Evolutionary conservation across 2,888 invertebrate genomes (phyloP), one percentile per base, ranked within the genome.

Genomic region (Asteroscopus sphinx): DNA sequence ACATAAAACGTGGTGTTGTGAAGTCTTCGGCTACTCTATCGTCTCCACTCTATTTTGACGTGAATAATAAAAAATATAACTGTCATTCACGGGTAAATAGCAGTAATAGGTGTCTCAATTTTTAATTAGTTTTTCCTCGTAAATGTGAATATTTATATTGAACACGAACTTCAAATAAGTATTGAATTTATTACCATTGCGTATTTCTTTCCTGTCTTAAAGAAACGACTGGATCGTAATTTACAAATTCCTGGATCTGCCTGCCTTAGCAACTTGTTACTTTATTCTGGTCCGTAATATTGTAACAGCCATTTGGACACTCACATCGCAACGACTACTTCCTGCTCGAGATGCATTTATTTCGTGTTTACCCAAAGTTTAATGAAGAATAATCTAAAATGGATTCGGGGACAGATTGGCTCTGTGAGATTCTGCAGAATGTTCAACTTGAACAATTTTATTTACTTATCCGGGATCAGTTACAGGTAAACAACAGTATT

Each of bases 401-500:
- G 94, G 92, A 93, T 76, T 87, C 93, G 17, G 91, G 89, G 48
- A 96, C 96, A 12, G 97, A 98, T 86, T 97, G 97, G 97, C 93
- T 99, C 57, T 96, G 96, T 82, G 98, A 98, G 76, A 95, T 99
- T 56, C 92, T 99, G 73, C 96, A 96, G 66, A 98, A 99, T 90
- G 98, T 98, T 42, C 98, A 99, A 90, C 94, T 99, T 59, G 97
- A 97, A 73, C 98, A 98, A 89, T 99, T 99, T 90, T 96, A 98
- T 83, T 95, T 97, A 49, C 96, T 98, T 64, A 97, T 99, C 56
- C 95, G 98, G 68, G 99, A 99, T 95, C 98, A 99, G 85, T 95
- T 99, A 35, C 98, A 98, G 94, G 97, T 98, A 86, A 86, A 81
- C 57, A 17, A 13, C 11, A 11, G 16, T 33, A 60, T 62, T 40